Conservation (phyloP, 2,888 invertebrate genomes). For the Tortrix viridana region DNA sequence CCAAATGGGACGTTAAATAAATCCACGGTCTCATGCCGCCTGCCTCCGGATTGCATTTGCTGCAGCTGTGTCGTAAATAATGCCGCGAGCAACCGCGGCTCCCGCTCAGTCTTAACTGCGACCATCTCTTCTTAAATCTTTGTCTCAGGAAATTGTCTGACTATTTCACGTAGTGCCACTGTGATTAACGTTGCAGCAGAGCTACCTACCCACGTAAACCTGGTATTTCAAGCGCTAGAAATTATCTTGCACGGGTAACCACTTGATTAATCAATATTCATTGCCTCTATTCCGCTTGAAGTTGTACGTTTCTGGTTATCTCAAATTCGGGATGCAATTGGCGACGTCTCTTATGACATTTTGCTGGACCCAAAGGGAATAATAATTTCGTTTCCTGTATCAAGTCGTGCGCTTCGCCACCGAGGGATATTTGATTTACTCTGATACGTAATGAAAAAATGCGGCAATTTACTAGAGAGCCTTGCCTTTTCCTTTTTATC, state of each 20-base stretch:
- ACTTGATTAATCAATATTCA: slow-evolving; percentile 36
- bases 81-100: slow-evolving; percentile 46
- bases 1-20: slow-evolving; percentile 55
- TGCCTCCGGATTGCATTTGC: slow-evolving; percentile 58
- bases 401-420: not conserved
- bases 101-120: slow-evolving; percentile 40
- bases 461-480: not conserved
- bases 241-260: slow-evolving; percentile 19
- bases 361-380: slow-evolving; percentile 26
- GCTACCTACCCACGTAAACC: not conserved
- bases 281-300: slow-evolving; percentile 27
- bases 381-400: slow-evolving; percentile 18
- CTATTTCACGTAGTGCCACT: slow-evolving; percentile 12
- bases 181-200: not conserved
- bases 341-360: slow-evolving; percentile 32
- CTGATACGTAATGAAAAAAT: not conserved
- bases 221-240: not conserved
- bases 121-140: slow-evolving; percentile 33
- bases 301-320: slow-evolving; percentile 18
- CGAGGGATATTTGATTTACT: not conserved
- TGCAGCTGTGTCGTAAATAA: slow-evolving; percentile 58
- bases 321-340: slow-evolving; percentile 30
- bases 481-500: not conserved
- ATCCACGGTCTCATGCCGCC: slow-evolving; percentile 54
- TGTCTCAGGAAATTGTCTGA: slow-evolving; percentile 30